Evolutionary conservation across 2,113 vertebrate genomes (phyloP).

Genomic region (Nothoprocta pentlandii): DNA sequence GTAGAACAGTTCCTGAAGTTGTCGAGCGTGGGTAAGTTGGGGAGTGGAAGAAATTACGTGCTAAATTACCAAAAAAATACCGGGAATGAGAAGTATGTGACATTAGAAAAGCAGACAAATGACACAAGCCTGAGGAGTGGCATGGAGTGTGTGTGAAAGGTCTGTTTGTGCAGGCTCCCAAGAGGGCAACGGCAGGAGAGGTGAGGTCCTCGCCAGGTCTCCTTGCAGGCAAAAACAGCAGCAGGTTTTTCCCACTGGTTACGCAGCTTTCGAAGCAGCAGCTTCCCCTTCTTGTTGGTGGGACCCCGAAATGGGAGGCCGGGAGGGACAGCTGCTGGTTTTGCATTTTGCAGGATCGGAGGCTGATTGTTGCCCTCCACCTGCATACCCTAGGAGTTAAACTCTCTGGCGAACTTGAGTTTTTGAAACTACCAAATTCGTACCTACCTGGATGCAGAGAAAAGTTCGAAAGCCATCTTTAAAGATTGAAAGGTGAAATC

Average conservation of each 20-base stretch:
- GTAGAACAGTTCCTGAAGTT: not conserved
- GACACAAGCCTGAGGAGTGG: not conserved
- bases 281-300: not conserved
- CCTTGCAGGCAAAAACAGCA: not conserved
- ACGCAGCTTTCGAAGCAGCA: not conserved
- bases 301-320: not conserved
- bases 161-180: accelerated
- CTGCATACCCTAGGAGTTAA: not conserved
- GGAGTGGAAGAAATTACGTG: not conserved
- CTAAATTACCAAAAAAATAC: not conserved
- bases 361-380: accelerated
- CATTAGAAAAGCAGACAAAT: not conserved
- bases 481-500: not conserved
- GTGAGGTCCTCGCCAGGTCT: accelerated
- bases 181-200: not conserved
- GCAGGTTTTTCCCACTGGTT: not conserved
- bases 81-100: not conserved
- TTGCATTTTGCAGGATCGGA: not conserved
- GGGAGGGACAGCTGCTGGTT: not conserved
- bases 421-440: not conserved
- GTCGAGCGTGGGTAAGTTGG: accelerated
- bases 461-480: not conserved
- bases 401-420: not conserved
- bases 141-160: not conserved
- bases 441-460: not conserved